A percentile compares a stretch with the other conserved stretches of the same genome.
phyloP scores from a whole-genome alignment of 2,113 vertebrate species.

The Antigone vipio region DNA sequence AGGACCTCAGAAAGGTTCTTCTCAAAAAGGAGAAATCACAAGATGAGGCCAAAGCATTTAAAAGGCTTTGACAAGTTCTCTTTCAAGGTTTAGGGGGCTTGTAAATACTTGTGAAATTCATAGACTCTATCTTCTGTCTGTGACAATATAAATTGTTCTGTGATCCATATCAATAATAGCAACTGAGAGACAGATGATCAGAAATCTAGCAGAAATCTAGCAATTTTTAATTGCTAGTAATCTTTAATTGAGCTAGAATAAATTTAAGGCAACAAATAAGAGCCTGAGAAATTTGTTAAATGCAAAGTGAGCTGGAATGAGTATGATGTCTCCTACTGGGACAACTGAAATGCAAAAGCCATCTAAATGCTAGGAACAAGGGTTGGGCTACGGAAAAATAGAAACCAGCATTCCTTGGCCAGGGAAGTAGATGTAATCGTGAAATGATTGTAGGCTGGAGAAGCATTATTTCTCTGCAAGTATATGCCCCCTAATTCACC shows the following conservation, averaged over 20 bases:
- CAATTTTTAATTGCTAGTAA: background rate
- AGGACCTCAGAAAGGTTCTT: background rate
- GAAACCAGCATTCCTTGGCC: conserved; percentile 26
- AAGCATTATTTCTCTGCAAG: background rate
- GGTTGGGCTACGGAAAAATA: conserved; percentile 30
- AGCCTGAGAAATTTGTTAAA: background rate
- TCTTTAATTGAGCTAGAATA: background rate
- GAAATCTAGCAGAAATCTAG: background rate
- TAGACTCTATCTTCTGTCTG: background rate
- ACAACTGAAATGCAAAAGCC: background rate
- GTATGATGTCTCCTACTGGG: background rate
- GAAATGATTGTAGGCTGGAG: background rate
- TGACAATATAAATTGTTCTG: background rate
- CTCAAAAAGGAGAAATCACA: background rate
- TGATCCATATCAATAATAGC: background rate
- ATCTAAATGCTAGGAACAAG: background rate
- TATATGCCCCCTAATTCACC: conserved; percentile 34
- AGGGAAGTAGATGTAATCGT: conserved; percentile 19
- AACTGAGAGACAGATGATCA: background rate
- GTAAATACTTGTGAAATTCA: background rate
- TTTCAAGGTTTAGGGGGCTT: background rate
- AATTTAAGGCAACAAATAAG: background rate
- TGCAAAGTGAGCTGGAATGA: background rate
- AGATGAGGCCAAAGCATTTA: background rate
- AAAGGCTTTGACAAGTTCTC: background rate